A percentile compares a stretch with the other conserved stretches of the same genome.
Conservation (phyloP, 2,113 vertebrate genomes). For the Progne subis region DNA sequence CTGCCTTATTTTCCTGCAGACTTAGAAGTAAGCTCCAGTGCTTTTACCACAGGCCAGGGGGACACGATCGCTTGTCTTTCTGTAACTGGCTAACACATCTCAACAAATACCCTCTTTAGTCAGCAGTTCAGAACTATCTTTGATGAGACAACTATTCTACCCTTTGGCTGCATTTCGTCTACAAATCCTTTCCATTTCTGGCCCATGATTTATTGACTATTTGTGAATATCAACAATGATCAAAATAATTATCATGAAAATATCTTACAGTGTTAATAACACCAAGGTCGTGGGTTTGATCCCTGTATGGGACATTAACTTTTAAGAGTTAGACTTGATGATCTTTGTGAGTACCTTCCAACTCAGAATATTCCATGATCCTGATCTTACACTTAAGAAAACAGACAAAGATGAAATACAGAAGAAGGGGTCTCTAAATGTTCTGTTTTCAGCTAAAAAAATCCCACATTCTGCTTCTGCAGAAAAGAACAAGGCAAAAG, state of each 20-base stretch:
- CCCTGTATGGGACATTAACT: not conserved
- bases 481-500: not conserved
- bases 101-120: not conserved
- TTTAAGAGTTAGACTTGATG: not conserved
- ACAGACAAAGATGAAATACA: not conserved
- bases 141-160: not conserved
- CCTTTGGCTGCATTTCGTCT: not conserved
- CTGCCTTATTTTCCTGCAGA: not conserved
- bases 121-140: not conserved
- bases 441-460: not conserved
- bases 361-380: not conserved
- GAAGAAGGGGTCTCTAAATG: not conserved
- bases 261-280: not conserved
- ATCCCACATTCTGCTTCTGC: not conserved
- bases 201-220: not conserved
- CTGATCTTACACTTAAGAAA: not conserved
- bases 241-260: not conserved
- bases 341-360: not conserved
- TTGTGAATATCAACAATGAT: fast-evolving
- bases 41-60: not conserved
- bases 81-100: not conserved
- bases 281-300: fast-evolving
- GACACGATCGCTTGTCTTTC: not conserved
- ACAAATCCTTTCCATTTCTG: not conserved
- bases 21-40: not conserved